Conservation (phyloP, 2,797 vertebrate genomes). For the Thunnus albacares region DNA sequence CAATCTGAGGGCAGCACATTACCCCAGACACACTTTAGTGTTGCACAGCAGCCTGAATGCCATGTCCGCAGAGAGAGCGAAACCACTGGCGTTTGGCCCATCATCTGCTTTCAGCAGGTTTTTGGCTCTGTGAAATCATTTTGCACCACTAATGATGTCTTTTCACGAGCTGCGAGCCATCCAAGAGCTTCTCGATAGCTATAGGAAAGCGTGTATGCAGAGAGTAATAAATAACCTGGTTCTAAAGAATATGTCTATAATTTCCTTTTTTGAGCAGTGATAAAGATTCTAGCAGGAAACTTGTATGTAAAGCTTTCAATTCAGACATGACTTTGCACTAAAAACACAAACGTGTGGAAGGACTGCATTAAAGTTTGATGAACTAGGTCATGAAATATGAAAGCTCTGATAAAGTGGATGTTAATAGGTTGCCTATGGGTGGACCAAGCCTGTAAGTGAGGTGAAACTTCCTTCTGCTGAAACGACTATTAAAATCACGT, state of each 20-base stretch:
- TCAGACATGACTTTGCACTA: conserved; percentile 66
- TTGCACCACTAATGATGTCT: conserved; percentile 56
- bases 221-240: conserved; percentile 27
- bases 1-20: conserved; percentile 67
- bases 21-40: conserved; percentile 60
- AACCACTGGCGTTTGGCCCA: conserved; percentile 45
- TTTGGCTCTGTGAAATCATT: conserved; percentile 62
- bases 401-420: conserved; percentile 72
- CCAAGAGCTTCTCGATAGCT: conserved; percentile 34
- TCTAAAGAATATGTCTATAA: conserved; percentile 10
- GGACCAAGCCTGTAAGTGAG: conserved; percentile 52
- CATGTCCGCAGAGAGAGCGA: conserved; percentile 54
- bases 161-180: conserved; percentile 35
- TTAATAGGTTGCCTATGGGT: conserved; percentile 74
- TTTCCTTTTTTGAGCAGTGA: conserved; percentile 18
- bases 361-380: conserved; percentile 73
- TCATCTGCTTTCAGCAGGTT: conserved; percentile 58
- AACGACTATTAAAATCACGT: conserved; percentile 20
- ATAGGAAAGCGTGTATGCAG: not conserved
- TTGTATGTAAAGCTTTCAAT: conserved; percentile 38
- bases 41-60: conserved; percentile 63
- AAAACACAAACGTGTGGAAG: conserved; percentile 57
- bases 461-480: conserved; percentile 40
- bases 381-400: conserved; percentile 75
- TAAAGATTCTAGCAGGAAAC: conserved; percentile 18